A percentile compares a stretch with the other conserved stretches of the same genome.
These are phyloP conservation scores for Xiphorhynchus erythropygius DNA, from an alignment of 2,797 vertebrate genomes.

Conservation along the genomic window DNA sequence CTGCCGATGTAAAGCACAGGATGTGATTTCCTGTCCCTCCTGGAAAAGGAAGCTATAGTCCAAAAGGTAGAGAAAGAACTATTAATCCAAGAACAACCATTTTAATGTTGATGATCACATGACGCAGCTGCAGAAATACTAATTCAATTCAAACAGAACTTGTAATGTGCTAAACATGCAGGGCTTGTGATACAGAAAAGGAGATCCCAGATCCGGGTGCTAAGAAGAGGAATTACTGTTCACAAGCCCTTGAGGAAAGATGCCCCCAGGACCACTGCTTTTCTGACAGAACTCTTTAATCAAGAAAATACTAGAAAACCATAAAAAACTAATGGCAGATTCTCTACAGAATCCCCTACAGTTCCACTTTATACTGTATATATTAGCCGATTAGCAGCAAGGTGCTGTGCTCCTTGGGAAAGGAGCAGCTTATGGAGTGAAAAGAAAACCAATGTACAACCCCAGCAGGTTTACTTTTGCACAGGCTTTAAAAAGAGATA, in stretches of 20 bases:
- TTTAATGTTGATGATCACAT: slow-evolving; percentile 32
- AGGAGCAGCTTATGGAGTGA: background rate
- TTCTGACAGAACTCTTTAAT: slow-evolving; percentile 15
- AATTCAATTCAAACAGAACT: slow-evolving; percentile 32
- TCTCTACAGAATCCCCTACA: slow-evolving; percentile 13
- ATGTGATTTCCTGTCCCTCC: slow-evolving; percentile 52
- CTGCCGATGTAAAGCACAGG: slow-evolving; percentile 34
- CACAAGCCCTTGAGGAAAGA: background rate
- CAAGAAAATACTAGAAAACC: background rate
- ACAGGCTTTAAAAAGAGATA: slow-evolving; percentile 27
- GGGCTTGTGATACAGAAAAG: background rate
- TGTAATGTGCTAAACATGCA: background rate
- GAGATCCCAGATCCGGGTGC: background rate
- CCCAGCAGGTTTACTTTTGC: slow-evolving; percentile 42
- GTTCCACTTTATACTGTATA: background rate
- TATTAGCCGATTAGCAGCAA: background rate
- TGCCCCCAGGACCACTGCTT: background rate
- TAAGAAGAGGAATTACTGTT: slow-evolving; percentile 6
- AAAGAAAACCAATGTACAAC: slow-evolving; percentile 28
- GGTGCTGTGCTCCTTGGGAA: background rate
- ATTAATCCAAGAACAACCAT: slow-evolving; percentile 56
- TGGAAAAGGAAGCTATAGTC: slow-evolving; percentile 48
- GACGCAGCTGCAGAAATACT: slow-evolving; percentile 25
- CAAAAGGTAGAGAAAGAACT: slow-evolving; percentile 58
- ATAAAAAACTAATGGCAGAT: slow-evolving; percentile 7